Evolutionary conservation across 2,888 invertebrate genomes (phyloP).

Genomic region (Coenonympha glycerion): DNA sequence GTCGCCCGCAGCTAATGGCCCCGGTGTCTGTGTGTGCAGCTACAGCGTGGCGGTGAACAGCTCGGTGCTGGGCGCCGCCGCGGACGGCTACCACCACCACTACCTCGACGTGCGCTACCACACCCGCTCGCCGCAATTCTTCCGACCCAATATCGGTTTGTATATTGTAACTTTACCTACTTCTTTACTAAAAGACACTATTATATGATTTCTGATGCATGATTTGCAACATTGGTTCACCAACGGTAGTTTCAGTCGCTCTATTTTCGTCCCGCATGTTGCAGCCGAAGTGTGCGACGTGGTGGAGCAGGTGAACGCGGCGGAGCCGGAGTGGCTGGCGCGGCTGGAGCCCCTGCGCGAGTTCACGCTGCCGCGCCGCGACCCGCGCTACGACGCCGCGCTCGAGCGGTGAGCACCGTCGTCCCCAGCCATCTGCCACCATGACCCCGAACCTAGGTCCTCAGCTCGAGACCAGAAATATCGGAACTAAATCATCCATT

Average conservation of each 20-base stretch:
- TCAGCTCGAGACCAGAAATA: no score
- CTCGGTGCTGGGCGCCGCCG: conserved; percentile 50
- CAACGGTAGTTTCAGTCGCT: no score
- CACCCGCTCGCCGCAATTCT: conserved; percentile 17
- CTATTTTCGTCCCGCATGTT: background rate
- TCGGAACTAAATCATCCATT: no score
- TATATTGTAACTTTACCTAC: background rate
- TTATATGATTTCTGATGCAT: no score
- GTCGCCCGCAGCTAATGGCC: background rate
- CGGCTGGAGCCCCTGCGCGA: conserved; percentile 58
- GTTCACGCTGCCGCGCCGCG: conserved; percentile 48
- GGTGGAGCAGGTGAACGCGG: conserved; percentile 32
- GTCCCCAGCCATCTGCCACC: background rate
- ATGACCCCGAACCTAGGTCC: no score
- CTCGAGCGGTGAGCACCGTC: conserved; percentile 20
- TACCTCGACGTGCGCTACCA: conserved; percentile 40
- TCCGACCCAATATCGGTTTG: background rate
- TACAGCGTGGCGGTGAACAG: conserved; percentile 59
- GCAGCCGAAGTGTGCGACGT: conserved; percentile 48
- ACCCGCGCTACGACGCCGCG: conserved; percentile 41
- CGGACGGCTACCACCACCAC: conserved; percentile 55
- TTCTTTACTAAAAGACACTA: no score
- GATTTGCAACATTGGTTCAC: no score
- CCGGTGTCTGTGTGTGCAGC: conserved; percentile 32
- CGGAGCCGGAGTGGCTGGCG: conserved; percentile 31